These are phyloP conservation scores for Irena cyanogastra DNA, from an alignment of 2,113 vertebrate species.

Conservation along the genomic window DNA sequence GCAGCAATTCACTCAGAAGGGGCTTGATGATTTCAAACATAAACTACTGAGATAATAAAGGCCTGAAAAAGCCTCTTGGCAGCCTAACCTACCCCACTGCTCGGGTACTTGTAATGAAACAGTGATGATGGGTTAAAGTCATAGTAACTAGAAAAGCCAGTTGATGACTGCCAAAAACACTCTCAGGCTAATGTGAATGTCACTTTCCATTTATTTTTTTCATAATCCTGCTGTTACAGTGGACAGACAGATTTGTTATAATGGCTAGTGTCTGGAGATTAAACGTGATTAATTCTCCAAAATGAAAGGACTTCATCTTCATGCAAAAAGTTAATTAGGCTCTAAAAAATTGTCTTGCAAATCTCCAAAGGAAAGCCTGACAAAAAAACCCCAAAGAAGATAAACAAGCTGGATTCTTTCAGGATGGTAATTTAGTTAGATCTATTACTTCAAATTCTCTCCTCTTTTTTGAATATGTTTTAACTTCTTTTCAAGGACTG, in stretches of 20 bases:
- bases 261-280: slow-evolving; percentile 46
- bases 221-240: slow-evolving; percentile 41
- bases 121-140: slow-evolving; percentile 23
- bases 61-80: slow-evolving; percentile 12
- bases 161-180: slow-evolving; percentile 26
- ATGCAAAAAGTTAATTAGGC: slow-evolving; percentile 7
- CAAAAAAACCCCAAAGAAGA: neutral
- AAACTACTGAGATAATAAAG: slow-evolving; percentile 38
- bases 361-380: neutral
- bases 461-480: neutral
- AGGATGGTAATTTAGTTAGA: neutral
- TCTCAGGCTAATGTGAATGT: slow-evolving; percentile 12
- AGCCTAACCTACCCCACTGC: neutral
- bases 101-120: slow-evolving; percentile 32
- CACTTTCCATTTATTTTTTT: slow-evolving; percentile 61
- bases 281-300: slow-evolving; percentile 19
- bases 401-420: neutral
- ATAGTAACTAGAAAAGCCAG: slow-evolving; percentile 27
- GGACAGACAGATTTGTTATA: slow-evolving; percentile 26
- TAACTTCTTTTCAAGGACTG: neutral
- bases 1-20: neutral
- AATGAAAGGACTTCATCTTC: slow-evolving; percentile 26
- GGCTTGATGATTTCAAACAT: slow-evolving; percentile 22
- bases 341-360: slow-evolving; percentile 19
- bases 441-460: neutral